Percentiles rank a stretch among this genome's conserved stretches.
Evolutionary conservation across 1,140 invertebrate species (phyloP).

Genomic region (Camponotus pennsylvanicus): DNA sequence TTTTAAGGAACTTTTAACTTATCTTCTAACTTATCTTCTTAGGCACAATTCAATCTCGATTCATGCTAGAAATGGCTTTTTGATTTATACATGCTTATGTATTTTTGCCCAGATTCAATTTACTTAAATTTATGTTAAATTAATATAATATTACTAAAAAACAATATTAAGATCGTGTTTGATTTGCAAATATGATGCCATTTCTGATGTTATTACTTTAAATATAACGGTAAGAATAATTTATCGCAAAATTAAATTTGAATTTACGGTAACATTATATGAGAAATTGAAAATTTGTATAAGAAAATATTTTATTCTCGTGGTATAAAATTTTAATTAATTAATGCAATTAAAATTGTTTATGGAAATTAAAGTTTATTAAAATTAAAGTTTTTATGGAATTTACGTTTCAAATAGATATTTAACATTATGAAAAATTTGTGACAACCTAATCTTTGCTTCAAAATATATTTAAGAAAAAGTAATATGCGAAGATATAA

Average conservation of each 20-base stretch:
- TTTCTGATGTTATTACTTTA: not conserved
- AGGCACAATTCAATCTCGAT: not conserved
- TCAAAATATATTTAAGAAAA: not conserved
- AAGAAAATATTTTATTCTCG: not conserved
- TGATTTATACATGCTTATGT: not conserved
- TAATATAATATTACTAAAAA: not conserved
- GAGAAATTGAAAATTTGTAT: not conserved
- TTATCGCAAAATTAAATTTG: constrained; percentile 8
- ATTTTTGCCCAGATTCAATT: constrained; percentile 9
- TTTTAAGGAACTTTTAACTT: constrained; percentile 3
- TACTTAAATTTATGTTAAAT: not conserved
- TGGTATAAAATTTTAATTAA: not conserved
- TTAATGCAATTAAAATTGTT: not conserved
- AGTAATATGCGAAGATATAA: not conserved
- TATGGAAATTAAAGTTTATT: too few relatives aligned
- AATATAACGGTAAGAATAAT: not conserved
- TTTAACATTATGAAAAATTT: constrained; percentile 5
- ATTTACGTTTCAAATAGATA: not conserved
- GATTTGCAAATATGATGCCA: not conserved
- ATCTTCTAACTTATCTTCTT: not conserved
- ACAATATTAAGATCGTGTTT: not conserved
- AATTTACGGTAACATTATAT: not conserved
- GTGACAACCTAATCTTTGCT: not conserved
- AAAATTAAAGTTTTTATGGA: not conserved
- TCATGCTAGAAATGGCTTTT: constrained; percentile 1